A percentile compares a stretch with the other conserved stretches of the same genome.
These are phyloP conservation scores for Halictus rubicundus DNA, from an alignment of 1,140 invertebrate species.

Conservation along the genomic window DNA sequence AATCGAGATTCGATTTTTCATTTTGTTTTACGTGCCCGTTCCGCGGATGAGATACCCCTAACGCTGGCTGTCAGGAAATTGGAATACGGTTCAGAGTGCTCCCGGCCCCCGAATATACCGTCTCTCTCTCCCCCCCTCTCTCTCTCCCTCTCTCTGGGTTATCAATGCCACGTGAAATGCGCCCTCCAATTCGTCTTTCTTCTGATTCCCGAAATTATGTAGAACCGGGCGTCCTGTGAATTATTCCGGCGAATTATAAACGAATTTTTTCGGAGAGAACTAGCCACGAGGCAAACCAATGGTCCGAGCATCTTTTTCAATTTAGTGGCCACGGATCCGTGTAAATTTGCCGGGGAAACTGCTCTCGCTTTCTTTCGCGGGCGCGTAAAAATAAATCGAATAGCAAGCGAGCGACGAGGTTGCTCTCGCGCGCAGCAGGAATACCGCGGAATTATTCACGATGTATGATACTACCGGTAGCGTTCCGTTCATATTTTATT, in stretches of 20 bases:
- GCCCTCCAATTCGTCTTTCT: background rate
- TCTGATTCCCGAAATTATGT: background rate
- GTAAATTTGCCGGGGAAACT: background rate
- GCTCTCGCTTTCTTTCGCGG: conserved; percentile 1
- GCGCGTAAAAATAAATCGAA: conserved; percentile 28
- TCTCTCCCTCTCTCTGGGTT: background rate
- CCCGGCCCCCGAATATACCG: too few species aligned
- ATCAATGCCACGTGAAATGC: background rate
- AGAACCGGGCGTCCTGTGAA: background rate
- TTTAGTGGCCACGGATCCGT: background rate
- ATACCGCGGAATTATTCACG: conserved; percentile 55
- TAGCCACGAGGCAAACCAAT: too few species aligned
- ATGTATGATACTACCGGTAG: conserved; percentile 39
- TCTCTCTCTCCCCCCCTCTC: too few species aligned
- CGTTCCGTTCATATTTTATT: conserved; percentile 58
- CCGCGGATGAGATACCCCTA: background rate
- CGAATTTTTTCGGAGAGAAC: background rate
- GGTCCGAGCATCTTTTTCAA: too few species aligned
- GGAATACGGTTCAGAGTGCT: background rate
- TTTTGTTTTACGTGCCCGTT: conserved; percentile 34
- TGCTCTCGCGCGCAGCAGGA: background rate
- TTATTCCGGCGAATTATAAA: background rate
- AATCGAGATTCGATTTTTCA: conserved; percentile 70
- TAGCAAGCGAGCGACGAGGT: background rate
- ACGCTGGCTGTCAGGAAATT: conserved; percentile 8